phyloP scores from a whole-genome alignment of 2,113 vertebrate species.

The Apaloderma vittatum region DNA sequence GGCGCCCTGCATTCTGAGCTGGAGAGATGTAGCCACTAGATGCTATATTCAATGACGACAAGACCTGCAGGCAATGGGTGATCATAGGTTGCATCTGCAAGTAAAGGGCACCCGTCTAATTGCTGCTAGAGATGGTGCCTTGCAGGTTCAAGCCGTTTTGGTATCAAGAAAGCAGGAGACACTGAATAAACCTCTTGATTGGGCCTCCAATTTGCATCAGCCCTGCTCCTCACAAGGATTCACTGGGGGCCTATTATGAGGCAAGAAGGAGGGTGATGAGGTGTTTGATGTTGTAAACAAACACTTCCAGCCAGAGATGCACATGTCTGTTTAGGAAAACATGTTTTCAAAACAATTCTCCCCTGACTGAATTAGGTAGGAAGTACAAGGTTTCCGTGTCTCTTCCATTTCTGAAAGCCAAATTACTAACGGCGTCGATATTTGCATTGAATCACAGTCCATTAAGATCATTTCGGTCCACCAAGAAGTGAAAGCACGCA shows the following conservation, averaged over 20 bases:
- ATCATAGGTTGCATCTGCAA: not conserved
- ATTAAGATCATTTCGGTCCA: conserved; percentile 14
- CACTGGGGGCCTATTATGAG: not conserved
- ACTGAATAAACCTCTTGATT: not conserved
- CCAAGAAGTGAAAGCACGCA: not conserved
- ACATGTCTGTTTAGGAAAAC: not conserved
- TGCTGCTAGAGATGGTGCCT: not conserved
- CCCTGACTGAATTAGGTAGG: not conserved
- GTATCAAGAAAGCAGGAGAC: not conserved
- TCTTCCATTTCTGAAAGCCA: not conserved
- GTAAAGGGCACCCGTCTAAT: not conserved
- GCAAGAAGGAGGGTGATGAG: not conserved
- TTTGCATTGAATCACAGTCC: not conserved
- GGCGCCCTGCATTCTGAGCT: not conserved
- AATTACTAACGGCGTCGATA: not conserved
- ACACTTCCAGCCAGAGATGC: not conserved
- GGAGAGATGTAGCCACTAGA: not conserved
- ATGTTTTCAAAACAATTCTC: not conserved
- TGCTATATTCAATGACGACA: not conserved
- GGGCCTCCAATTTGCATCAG: not conserved
- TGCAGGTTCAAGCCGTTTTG: not conserved
- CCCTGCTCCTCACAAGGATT: not conserved
- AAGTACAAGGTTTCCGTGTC: not conserved
- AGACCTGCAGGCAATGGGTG: not conserved
- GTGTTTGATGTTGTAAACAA: not conserved